Conservation (phyloP, 2,888 invertebrate species). For the Aquatica leii region DNA sequence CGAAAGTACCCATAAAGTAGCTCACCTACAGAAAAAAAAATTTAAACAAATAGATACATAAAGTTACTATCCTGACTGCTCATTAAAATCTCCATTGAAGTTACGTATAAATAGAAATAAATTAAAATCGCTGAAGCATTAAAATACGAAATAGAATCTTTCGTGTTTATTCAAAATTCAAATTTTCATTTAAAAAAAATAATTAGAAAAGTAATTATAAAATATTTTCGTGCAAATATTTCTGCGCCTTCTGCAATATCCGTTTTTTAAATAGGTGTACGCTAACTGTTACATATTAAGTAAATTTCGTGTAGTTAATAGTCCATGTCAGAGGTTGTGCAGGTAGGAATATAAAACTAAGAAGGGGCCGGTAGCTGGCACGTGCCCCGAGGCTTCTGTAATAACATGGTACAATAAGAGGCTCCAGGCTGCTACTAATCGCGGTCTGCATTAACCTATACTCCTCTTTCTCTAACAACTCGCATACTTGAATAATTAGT, state of each 20-base stretch:
- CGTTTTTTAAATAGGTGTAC: not conserved
- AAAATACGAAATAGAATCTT: not conserved
- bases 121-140: slow-evolving; percentile 7
- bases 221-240: slow-evolving; percentile 1
- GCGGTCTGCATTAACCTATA: slow-evolving; percentile 24
- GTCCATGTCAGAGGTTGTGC: slow-evolving; percentile 36
- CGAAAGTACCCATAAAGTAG: no score
- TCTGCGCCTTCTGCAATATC: no score
- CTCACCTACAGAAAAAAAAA: no score
- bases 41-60: no score
- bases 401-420: slow-evolving; percentile 43
- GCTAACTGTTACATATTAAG: slow-evolving; percentile 6
- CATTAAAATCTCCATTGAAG: slow-evolving; percentile 10
- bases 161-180: no score
- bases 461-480: slow-evolving; percentile 25
- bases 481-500: slow-evolving; percentile 46
- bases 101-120: slow-evolving; percentile 8
- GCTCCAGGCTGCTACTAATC: slow-evolving; percentile 39
- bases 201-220: no score
- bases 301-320: slow-evolving; percentile 29
- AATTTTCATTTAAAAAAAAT: no score
- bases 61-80: slow-evolving; percentile 7
- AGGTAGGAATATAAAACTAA: slow-evolving; percentile 14
- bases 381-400: slow-evolving; percentile 52
- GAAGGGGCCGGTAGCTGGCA: slow-evolving; percentile 52